Base-by-base conservation (phyloP, 2,797 vertebrate genomes). In the Aldrovandia affinis region DNA sequence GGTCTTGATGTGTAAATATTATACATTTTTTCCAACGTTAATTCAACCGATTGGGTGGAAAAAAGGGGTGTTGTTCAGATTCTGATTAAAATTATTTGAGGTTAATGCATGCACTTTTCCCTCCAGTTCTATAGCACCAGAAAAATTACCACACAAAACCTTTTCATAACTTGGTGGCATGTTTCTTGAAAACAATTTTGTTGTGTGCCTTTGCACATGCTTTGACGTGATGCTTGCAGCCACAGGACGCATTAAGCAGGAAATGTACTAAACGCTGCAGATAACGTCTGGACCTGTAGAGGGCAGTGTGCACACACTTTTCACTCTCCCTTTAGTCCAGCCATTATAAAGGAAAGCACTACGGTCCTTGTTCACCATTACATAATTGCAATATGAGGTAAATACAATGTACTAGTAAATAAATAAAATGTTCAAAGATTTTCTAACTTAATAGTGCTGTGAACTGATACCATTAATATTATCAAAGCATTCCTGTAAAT, bases 231-330 rank as follows among this genome's bases (percentile, higher is more conserved):
- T 47, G 73, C 0, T 44, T 22, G 20, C 25, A n/a, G 20, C 42
- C 15, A 12, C 47, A 4, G 25, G 42, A 0, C 0, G 22, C 68
- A 20, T 73, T 14, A 8, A 44, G 42, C 22, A 10, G 39, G 9
- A n/a, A 25, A n/a, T 42, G 20, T 33, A 4, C 78, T 54, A 0
- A 79, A 83, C 25, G 59, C 15, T 81, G 61, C 28, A 57, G 15
- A 52, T 50, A 80, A 54, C n/a, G 8, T 54, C 39, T 6, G 28
- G 22, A 59, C 4, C 88, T 83, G 55, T 75, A 86, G 84, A 84
- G 87, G 88, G 88, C 89, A 89, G 88, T 90, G 82, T 89, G 80
- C 28, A 39, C 73, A 30, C 61, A 86, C 25, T 83, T 84, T 61
- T 39, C 9, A 12, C 22, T 50, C 6, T 36, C 15, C 0, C 54